Conservation (phyloP, 1,140 invertebrate genomes). For the Dryas iulia region DNA sequence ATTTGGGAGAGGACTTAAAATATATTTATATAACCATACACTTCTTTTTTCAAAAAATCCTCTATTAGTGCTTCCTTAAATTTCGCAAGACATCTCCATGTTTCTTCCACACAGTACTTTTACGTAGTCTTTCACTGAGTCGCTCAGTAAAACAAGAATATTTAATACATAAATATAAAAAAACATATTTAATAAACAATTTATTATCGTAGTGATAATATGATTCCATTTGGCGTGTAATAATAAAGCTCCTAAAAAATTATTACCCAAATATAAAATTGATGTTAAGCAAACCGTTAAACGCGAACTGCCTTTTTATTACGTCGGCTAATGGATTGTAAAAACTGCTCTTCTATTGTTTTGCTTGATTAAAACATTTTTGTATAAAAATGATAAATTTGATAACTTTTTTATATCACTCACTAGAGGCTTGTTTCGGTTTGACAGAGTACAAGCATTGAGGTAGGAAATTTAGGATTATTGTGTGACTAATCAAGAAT, state of each 20-base stretch:
- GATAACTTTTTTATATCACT: background rate
- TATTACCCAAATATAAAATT: conserved; percentile 21
- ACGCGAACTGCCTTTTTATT: conserved; percentile 23
- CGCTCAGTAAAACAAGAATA: no score
- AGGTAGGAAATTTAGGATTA: no score
- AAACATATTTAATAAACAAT: background rate
- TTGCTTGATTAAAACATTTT: conserved; percentile 1
- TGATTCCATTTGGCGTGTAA: conserved; percentile 10
- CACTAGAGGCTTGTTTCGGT: background rate
- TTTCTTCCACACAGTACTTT: no score
- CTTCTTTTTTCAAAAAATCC: no score
- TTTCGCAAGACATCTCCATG: no score
- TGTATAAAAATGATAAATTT: background rate
- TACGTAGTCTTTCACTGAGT: no score
- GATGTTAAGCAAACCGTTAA: conserved; percentile 15
- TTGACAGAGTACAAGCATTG: no score
- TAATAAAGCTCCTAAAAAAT: conserved; percentile 14
- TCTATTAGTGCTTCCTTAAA: no score
- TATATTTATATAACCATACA: no score
- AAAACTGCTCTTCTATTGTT: conserved; percentile 3
- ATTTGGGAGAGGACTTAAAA: no score
- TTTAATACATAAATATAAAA: background rate
- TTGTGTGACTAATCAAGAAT: no score
- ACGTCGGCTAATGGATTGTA: conserved; percentile 23
- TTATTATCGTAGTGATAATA: conserved; percentile 3